A percentile compares a stretch with the other conserved stretches of the same genome.
phyloP scores from a whole-genome alignment of 1,140 invertebrate genomes.

The Zaprionus ghesquierei region DNA sequence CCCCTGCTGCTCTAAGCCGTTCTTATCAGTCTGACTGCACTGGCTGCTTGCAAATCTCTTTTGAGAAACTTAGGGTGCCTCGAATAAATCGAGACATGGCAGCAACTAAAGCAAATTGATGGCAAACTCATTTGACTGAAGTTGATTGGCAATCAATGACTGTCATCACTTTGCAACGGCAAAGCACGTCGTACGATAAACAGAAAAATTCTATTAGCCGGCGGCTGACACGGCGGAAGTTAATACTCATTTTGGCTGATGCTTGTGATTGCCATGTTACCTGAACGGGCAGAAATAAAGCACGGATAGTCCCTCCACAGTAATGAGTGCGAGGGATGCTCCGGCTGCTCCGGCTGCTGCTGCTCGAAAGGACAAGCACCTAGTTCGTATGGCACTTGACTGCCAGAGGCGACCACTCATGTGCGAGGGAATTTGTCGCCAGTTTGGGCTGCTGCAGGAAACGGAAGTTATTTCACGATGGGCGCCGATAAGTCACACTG shows the following conservation, averaged over 20 bases:
- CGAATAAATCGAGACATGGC: slow-evolving; percentile 1
- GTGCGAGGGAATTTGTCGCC: slow-evolving; percentile 16
- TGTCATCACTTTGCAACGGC: slow-evolving; percentile 20
- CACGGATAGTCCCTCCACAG: not conserved
- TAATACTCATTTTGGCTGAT: slow-evolving; percentile 58
- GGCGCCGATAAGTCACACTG: slow-evolving; percentile 70
- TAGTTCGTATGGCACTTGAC: slow-evolving; percentile 52
- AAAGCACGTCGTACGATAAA: slow-evolving; percentile 37
- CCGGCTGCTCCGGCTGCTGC: too few relatives aligned
- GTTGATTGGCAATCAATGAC: slow-evolving; percentile 70
- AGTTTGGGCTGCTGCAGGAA: slow-evolving; percentile 37
- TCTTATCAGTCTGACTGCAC: slow-evolving; percentile 57
- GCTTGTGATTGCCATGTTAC: slow-evolving; percentile 34
- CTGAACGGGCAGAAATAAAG: slow-evolving; percentile 34
- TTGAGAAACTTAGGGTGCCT: not conserved
- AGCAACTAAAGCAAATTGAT: slow-evolving; percentile 19
- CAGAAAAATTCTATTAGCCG: slow-evolving; percentile 73
- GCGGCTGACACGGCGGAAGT: slow-evolving; percentile 45
- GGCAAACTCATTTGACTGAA: slow-evolving; percentile 64
- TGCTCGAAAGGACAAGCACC: slow-evolving; percentile 72
- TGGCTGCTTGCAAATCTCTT: slow-evolving; percentile 22
- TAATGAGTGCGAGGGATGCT: slow-evolving; percentile 12
- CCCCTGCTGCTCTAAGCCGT: slow-evolving; percentile 17
- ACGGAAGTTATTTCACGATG: slow-evolving; percentile 66
- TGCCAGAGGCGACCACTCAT: slow-evolving; percentile 24